Evolutionary conservation across 2,888 invertebrate species (phyloP).

Genomic region (Bimastos eiseni): DNA sequence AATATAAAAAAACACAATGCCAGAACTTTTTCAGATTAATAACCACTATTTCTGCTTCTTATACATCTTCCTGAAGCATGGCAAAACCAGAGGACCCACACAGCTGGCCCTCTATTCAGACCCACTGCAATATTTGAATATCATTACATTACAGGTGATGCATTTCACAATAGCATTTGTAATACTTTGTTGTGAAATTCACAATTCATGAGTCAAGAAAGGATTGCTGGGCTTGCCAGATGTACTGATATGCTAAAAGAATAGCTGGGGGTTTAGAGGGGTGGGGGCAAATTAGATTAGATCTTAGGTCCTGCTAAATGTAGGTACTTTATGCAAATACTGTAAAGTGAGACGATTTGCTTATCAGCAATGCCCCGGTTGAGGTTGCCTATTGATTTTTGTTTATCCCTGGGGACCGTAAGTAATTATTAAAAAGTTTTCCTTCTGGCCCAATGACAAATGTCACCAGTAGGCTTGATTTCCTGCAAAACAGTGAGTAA

Average conservation of each 20-base stretch:
- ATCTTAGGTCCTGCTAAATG: neutral
- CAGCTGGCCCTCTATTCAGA: neutral
- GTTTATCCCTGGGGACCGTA: neutral
- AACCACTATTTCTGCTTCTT: neutral
- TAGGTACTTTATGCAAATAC: neutral
- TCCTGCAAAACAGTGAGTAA: slow-evolving; percentile 6
- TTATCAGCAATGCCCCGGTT: neutral
- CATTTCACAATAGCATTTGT: neutral
- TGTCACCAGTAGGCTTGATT: neutral
- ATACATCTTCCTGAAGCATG: neutral
- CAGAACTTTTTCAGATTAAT: neutral
- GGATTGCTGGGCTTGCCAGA: neutral
- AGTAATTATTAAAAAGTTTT: neutral
- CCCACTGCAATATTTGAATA: neutral
- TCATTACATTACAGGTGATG: neutral
- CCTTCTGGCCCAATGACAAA: neutral
- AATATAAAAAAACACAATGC: neutral
- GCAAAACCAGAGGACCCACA: neutral
- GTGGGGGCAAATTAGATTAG: neutral
- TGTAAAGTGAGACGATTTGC: neutral
- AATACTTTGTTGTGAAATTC: too few relatives aligned
- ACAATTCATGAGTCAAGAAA: neutral
- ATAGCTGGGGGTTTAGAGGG: neutral
- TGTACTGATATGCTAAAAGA: too few relatives aligned
- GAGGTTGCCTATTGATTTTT: neutral